These are phyloP conservation scores for Polylopha cassiicola DNA, from an alignment of 2,888 invertebrate genomes.

Conservation along the genomic window DNA sequence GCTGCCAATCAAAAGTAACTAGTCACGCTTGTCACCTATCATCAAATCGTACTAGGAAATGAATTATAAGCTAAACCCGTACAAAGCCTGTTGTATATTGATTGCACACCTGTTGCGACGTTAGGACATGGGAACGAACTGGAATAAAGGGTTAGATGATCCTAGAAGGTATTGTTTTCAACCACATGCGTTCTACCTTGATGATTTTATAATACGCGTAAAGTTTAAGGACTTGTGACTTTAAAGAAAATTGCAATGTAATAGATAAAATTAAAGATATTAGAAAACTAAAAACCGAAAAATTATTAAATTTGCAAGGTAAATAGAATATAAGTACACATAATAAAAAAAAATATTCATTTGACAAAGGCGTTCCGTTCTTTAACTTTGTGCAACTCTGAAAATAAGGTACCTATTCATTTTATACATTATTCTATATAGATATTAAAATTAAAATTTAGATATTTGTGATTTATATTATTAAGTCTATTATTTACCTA, in stretches of 20 bases:
- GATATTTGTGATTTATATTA: too few species aligned
- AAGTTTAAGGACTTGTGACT: too few species aligned
- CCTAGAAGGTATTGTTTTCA: slow-evolving; percentile 20
- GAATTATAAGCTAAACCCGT: slow-evolving; percentile 14
- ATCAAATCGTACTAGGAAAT: slow-evolving; percentile 7
- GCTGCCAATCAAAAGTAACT: slow-evolving; percentile 3
- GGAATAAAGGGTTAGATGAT: slow-evolving; percentile 22
- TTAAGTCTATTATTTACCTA: too few species aligned
- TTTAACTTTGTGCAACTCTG: too few species aligned
- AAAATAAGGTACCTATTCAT: too few species aligned
- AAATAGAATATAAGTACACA: not conserved
- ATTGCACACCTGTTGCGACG: too few species aligned
- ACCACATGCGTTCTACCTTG: slow-evolving; percentile 11
- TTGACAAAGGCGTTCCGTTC: too few species aligned
- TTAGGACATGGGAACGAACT: slow-evolving; percentile 28
- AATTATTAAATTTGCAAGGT: not conserved
- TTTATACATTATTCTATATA: too few species aligned
- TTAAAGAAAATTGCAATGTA: too few species aligned
- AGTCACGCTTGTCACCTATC: slow-evolving; percentile 1
- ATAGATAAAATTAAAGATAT: too few species aligned
- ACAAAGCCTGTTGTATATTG: slow-evolving; percentile 25
- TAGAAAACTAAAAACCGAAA: not conserved
- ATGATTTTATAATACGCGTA: slow-evolving; percentile 4
- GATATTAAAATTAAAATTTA: too few species aligned
- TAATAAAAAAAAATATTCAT: too few species aligned